A percentile compares a stretch with the other conserved stretches of the same genome.
Conservation (phyloP, 1,140 invertebrate genomes). For the Atopsyche davidsoni region DNA sequence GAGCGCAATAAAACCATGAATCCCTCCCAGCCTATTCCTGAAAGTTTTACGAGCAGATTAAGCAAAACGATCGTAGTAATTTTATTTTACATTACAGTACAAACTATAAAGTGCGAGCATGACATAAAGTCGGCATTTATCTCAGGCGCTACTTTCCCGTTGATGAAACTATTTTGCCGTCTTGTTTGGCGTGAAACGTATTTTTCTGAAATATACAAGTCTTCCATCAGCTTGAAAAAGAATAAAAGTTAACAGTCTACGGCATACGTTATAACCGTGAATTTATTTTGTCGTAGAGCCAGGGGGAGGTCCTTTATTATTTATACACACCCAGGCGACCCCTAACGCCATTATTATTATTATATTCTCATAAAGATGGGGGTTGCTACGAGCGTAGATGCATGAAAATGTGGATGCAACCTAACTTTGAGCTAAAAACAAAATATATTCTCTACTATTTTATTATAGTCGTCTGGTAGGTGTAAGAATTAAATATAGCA, state of each 20-base stretch:
- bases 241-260: constrained; percentile 17
- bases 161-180: constrained; percentile 10
- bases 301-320: constrained; percentile 25
- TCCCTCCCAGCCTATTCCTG: too few relatives aligned
- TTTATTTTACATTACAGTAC: too few relatives aligned
- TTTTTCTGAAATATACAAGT: constrained; percentile 13
- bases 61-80: too few relatives aligned
- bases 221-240: constrained; percentile 16
- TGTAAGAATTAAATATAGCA: too few relatives aligned
- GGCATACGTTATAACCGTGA: constrained; percentile 28
- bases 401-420: too few relatives aligned
- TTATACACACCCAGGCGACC: constrained; percentile 26
- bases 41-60: too few relatives aligned
- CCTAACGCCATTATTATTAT: constrained; percentile 27
- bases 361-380: constrained; percentile 25
- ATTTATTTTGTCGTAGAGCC: constrained; percentile 27
- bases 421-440: too few relatives aligned
- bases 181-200: constrained; percentile 2
- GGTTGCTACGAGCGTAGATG: too few relatives aligned
- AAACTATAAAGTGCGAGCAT: background rate
- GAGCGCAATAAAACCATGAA: too few relatives aligned
- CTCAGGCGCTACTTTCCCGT: too few relatives aligned
- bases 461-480: constrained; percentile 1
- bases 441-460: too few relatives aligned
- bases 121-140: background rate